Evolutionary conservation across 2,797 vertebrate genomes (phyloP).

Genomic region (Lacerta agilis): DNA sequence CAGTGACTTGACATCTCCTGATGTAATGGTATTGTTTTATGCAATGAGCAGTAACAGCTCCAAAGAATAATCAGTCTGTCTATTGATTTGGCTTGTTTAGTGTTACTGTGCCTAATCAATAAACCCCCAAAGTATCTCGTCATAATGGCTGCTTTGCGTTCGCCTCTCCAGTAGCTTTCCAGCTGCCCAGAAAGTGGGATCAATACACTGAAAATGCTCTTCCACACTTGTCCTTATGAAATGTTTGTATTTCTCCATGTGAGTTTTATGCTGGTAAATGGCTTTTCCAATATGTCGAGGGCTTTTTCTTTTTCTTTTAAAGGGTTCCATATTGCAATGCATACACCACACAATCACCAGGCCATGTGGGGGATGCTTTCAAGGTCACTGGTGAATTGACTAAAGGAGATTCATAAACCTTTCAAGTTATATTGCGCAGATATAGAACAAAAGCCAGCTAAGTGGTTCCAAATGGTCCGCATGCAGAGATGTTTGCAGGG

Average conservation of each 20-base stretch:
- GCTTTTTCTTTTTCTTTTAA: slow-evolving; percentile 9
- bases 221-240: slow-evolving; percentile 54
- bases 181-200: slow-evolving; percentile 59
- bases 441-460: slow-evolving; percentile 5
- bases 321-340: slow-evolving; percentile 27
- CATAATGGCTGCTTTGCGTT: slow-evolving; percentile 49
- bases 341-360: slow-evolving; percentile 7
- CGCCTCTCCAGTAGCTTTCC: slow-evolving; percentile 57
- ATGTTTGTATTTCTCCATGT: slow-evolving; percentile 63
- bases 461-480: slow-evolving; percentile 22
- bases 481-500: rapidly evolving
- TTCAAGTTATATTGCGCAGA: slow-evolving; percentile 33
- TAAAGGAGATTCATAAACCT: slow-evolving; percentile 36
- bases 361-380: slow-evolving; percentile 30
- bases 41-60: slow-evolving; percentile 44
- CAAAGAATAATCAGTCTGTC: slow-evolving; percentile 39
- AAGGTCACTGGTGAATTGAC: slow-evolving; percentile 53
- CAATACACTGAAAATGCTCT: slow-evolving; percentile 61
- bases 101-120: slow-evolving; percentile 50
- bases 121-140: slow-evolving; percentile 46
- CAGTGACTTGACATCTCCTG: slow-evolving; percentile 24
- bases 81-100: slow-evolving; percentile 47
- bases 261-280: slow-evolving; percentile 56
- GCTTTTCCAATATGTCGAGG: slow-evolving; percentile 57
- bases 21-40: slow-evolving; percentile 40